Evolutionary conservation across 37 sponge, comb jelly and placozoan genomes (phyloP).

Genomic region (Oscarella lobularis): DNA sequence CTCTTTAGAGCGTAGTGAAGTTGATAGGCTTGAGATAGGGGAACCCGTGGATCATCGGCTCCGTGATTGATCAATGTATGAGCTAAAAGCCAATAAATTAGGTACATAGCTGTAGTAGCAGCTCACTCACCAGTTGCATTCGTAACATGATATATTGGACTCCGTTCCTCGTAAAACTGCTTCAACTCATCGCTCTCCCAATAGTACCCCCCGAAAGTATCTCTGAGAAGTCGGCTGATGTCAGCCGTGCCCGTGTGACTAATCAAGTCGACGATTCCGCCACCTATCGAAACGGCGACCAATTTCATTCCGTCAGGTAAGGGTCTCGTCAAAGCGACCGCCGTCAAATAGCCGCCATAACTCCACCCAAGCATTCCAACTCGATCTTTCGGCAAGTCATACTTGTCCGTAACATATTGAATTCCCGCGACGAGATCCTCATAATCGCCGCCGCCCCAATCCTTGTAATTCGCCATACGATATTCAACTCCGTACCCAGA

Average conservation of each 20-base stretch:
- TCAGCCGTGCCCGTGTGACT: slow-evolving; percentile 1
- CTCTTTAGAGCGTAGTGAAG: not conserved
- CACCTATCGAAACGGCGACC: not conserved
- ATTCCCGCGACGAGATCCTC: not conserved
- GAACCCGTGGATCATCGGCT: not conserved
- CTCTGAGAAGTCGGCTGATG: not conserved
- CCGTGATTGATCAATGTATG: not conserved
- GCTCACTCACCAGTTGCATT: not conserved
- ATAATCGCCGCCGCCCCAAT: not conserved
- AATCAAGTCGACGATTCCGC: not conserved
- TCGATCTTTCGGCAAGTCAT: too few species aligned
- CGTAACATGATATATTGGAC: not conserved
- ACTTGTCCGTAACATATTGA: too few species aligned
- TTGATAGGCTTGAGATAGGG: not conserved
- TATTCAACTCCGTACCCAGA: not conserved
- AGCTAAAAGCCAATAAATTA: not conserved
- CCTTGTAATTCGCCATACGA: not conserved
- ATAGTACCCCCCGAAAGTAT: not conserved
- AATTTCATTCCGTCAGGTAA: not conserved
- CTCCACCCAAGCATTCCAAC: slow-evolving; percentile 1
- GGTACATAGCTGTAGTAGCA: not conserved
- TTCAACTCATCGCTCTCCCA: not conserved
- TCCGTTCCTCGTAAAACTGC: not conserved
- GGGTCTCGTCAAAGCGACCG: not conserved
- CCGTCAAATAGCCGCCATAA: not conserved